A percentile compares a stretch with the other conserved stretches of the same genome.
phyloP scores from a whole-genome alignment of 1,140 invertebrate species.

The Drosophila navojoa region DNA sequence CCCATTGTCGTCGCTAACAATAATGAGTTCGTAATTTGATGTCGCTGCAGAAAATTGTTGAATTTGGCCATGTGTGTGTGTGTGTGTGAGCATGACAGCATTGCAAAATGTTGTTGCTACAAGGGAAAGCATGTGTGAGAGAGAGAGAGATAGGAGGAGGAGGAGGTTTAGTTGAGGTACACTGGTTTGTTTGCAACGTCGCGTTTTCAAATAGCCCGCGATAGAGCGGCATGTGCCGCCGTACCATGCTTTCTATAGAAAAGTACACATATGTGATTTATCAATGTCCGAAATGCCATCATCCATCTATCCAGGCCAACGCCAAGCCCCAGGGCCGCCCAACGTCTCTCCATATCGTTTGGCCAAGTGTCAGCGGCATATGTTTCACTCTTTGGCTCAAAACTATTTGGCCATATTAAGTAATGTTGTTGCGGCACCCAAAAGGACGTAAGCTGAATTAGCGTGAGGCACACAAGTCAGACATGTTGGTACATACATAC shows the following conservation, averaged over 20 bases:
- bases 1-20: constrained; percentile 72
- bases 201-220: constrained; percentile 32
- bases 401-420: constrained; percentile 30
- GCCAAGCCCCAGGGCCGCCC: constrained; percentile 3
- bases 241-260: constrained; percentile 5
- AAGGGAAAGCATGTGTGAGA: background rate
- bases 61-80: constrained; percentile 43
- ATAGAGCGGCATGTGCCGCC: constrained; percentile 21
- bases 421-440: constrained; percentile 2
- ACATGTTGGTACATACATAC: too few relatives aligned
- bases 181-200: constrained; percentile 56
- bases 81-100: constrained; percentile 17
- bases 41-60: constrained; percentile 71
- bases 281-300: constrained; percentile 72
- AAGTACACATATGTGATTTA: constrained; percentile 64
- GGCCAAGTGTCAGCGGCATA: constrained; percentile 39
- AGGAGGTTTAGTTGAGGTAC: background rate
- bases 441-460: constrained; percentile 22
- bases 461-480: background rate
- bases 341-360: constrained; percentile 11
- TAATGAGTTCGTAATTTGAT: constrained; percentile 81
- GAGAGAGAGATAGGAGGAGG: too few relatives aligned
- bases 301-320: constrained; percentile 60
- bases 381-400: constrained; percentile 38
- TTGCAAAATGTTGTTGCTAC: constrained; percentile 5